Conservation (phyloP, 2,797 vertebrate species). For the Cynodonichthys magdalenae region DNA sequence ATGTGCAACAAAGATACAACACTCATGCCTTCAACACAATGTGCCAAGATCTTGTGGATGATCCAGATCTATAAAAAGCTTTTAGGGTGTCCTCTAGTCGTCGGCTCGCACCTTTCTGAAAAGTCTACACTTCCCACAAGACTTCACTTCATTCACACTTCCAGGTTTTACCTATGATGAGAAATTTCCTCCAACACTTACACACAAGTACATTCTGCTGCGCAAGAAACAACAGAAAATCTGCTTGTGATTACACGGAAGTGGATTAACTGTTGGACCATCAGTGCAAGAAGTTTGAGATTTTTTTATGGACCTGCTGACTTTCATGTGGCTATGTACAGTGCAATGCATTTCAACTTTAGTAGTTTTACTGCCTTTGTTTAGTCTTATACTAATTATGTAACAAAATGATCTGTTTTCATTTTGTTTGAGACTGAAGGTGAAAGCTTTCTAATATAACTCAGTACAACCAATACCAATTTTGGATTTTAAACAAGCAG, state of each 20-base stretch:
- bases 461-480: conserved; percentile 18
- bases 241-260: background rate
- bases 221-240: background rate
- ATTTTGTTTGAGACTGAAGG: conserved; percentile 17
- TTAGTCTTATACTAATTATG: background rate
- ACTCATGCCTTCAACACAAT: background rate
- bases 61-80: background rate
- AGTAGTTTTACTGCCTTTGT: too few relatives aligned
- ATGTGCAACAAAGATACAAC: background rate
- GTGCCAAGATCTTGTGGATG: conserved; percentile 2
- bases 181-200: conserved; percentile 4
- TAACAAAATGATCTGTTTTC: background rate
- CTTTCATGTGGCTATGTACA: background rate
- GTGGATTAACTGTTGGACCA: background rate
- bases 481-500: conserved; percentile 45
- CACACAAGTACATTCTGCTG: background rate
- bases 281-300: background rate
- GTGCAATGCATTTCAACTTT: conserved; percentile 9
- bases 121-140: background rate
- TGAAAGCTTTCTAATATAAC: conserved; percentile 16
- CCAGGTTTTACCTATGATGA: background rate
- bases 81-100: background rate
- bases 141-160: background rate
- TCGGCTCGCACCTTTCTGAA: background rate
- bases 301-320: background rate